Evolutionary conservation across 2,888 invertebrate species (phyloP).

Genomic region (Ophonus ardosiacus): DNA sequence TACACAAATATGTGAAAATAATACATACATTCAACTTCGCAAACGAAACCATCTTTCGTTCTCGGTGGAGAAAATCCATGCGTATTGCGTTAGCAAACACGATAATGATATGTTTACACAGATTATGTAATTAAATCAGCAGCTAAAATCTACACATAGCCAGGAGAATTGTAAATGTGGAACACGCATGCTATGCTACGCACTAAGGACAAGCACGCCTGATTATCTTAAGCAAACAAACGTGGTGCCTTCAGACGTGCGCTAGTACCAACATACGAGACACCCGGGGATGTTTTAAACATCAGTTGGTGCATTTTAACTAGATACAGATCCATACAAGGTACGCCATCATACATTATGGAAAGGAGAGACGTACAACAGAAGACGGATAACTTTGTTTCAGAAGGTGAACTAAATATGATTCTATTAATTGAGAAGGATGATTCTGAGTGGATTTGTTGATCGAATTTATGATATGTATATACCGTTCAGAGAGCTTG

Average conservation of each 20-base stretch:
- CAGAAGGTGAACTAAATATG: background rate
- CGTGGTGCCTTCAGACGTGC: conserved; percentile 23
- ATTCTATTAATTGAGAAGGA: too few species aligned
- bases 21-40: background rate
- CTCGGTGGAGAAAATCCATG: background rate
- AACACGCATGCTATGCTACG: conserved; percentile 3
- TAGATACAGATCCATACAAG: background rate
- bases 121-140: conserved; percentile 32
- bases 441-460: too few species aligned
- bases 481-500: too few species aligned
- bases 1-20: background rate
- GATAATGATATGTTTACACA: conserved; percentile 29
- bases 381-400: background rate
- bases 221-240: conserved; percentile 34
- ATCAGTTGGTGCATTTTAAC: conserved; percentile 16
- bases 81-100: background rate
- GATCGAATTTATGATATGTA: too few species aligned
- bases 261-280: background rate
- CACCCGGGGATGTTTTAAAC: conserved; percentile 24
- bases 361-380: background rate
- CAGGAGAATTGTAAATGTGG: conserved; percentile 7
- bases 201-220: background rate
- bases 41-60: background rate
- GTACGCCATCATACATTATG: background rate
- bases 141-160: conserved; percentile 1